These are phyloP conservation scores for Heteronetta atricapilla DNA, from an alignment of 2,113 vertebrate species.

Conservation along the genomic window DNA sequence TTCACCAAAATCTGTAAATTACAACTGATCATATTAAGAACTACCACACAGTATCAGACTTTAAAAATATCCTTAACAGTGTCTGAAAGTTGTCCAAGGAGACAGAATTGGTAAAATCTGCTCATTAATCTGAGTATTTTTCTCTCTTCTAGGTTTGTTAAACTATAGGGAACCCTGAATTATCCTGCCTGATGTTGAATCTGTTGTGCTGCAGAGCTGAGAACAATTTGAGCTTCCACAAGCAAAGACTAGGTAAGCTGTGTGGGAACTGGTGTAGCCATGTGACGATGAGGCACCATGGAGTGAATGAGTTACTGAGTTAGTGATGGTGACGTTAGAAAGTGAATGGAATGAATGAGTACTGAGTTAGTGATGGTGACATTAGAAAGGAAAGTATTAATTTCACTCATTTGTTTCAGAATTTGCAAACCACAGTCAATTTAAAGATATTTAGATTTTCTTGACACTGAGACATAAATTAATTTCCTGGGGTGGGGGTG, in stretches of 20 bases:
- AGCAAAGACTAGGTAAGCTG: not conserved
- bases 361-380: too few species aligned
- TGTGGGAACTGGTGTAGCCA: not conserved
- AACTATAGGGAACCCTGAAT: not conserved
- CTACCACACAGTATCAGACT: not conserved
- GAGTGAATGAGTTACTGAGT: not conserved
- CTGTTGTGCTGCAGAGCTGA: not conserved
- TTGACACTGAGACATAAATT: not conserved
- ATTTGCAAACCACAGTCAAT: not conserved
- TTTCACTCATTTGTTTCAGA: not conserved
- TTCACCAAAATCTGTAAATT: accelerated
- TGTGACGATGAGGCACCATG: accelerated
- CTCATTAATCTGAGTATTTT: not conserved
- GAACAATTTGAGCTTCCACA: not conserved
- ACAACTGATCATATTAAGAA: not conserved
- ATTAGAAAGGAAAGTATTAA: not conserved
- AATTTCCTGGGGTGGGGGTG: not conserved
- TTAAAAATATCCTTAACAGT: not conserved
- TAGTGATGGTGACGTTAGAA: not conserved
- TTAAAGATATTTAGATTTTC: not conserved
- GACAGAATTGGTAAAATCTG: not conserved
- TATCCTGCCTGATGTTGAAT: not conserved
- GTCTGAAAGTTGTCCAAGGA: not conserved
- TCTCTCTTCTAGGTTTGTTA: not conserved
- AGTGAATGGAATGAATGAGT: not conserved